A percentile compares a stretch with the other conserved stretches of the same genome.
These are phyloP conservation scores for Apamea sordens DNA, from an alignment of 2,888 invertebrate genomes.

Conservation along the genomic window DNA sequence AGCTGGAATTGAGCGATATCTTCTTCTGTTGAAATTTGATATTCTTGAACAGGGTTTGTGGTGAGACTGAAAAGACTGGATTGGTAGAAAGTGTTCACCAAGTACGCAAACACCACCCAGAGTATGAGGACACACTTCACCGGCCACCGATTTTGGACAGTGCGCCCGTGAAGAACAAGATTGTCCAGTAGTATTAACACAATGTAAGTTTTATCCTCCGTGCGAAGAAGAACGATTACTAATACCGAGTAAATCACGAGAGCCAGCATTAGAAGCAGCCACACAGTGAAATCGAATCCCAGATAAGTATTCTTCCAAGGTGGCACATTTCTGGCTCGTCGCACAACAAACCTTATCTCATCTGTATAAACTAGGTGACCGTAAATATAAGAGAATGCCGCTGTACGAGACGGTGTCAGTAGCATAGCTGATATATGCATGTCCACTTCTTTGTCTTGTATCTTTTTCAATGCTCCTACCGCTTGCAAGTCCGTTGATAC, in stretches of 20 bases:
- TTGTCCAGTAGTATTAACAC: slow-evolving; percentile 43
- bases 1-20: slow-evolving; percentile 38
- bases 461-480: slow-evolving; percentile 62
- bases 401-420: slow-evolving; percentile 48
- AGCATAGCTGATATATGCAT: slow-evolving; percentile 52
- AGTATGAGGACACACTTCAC: slow-evolving; percentile 66
- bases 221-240: slow-evolving; percentile 36
- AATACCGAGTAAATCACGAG: slow-evolving; percentile 49
- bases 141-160: slow-evolving; percentile 30
- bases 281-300: slow-evolving; percentile 59
- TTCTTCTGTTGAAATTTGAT: slow-evolving; percentile 62
- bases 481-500: slow-evolving; percentile 69
- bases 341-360: slow-evolving; percentile 57
- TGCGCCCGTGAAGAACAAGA: slow-evolving; percentile 48
- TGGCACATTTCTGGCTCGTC: slow-evolving; percentile 26
- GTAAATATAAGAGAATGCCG: slow-evolving; percentile 47
- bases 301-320: slow-evolving; percentile 65
- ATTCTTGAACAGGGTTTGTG: slow-evolving; percentile 60
- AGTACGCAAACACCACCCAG: slow-evolving; percentile 76
- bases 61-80: slow-evolving; percentile 70
- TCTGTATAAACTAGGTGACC: slow-evolving; percentile 54
- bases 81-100: slow-evolving; percentile 68
- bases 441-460: slow-evolving; percentile 58
- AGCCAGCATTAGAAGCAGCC: slow-evolving; percentile 55
- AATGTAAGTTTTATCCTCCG: slow-evolving; percentile 48